Evolutionary conservation across 2,797 vertebrate genomes (phyloP).

Genomic region (Loriculus beryllinus): DNA sequence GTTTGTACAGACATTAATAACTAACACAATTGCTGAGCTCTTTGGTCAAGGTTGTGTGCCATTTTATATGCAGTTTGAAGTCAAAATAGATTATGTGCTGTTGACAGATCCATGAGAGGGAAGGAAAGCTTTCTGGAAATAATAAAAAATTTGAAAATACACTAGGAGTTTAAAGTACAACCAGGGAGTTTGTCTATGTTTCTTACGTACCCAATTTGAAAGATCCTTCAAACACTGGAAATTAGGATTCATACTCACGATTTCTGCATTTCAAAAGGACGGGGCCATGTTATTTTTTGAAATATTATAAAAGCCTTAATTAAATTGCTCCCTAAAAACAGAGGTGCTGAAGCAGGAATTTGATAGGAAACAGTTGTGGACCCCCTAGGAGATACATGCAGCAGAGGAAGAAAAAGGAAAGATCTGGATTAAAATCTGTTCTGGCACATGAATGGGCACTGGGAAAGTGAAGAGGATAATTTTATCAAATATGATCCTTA

Average conservation of each 20-base stretch:
- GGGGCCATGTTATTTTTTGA: background rate
- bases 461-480: background rate
- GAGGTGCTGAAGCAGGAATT: background rate
- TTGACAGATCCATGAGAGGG: accelerated
- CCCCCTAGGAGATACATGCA: background rate
- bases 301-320: background rate
- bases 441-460: background rate
- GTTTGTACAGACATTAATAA: background rate
- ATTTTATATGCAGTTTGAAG: background rate
- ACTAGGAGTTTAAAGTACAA: background rate
- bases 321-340: background rate
- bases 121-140: background rate
- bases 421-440: background rate
- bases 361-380: background rate
- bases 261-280: background rate
- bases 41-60: background rate
- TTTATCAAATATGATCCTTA: background rate
- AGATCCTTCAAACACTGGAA: background rate
- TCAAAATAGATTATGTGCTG: background rate
- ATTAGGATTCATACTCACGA: background rate
- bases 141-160: background rate
- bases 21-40: background rate
- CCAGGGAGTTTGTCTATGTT: background rate
- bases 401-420: background rate
- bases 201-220: background rate